Evolutionary conservation across 2,888 invertebrate genomes (phyloP).

Genomic region (Cloeon dipterum): DNA sequence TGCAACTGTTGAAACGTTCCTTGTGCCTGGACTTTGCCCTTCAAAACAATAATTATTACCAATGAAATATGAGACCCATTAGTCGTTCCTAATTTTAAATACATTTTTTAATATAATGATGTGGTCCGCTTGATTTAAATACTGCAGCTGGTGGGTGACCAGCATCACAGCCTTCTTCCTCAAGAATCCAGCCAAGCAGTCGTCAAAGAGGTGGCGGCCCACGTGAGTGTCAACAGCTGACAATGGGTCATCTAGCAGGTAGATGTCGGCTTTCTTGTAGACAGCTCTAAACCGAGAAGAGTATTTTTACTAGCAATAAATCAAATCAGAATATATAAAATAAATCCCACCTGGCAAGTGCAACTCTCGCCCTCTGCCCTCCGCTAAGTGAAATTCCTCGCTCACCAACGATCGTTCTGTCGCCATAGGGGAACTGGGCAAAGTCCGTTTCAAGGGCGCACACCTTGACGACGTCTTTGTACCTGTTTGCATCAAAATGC

Average conservation of each 20-base stretch:
- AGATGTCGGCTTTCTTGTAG: constrained; percentile 61
- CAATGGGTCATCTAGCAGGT: constrained; percentile 74
- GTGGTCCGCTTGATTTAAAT: constrained; percentile 39
- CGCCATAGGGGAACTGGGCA: constrained; percentile 42
- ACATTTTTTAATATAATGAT: constrained; percentile 22
- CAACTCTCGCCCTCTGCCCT: constrained; percentile 58
- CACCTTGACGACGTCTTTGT: constrained; percentile 27
- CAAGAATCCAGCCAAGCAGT: constrained; percentile 42
- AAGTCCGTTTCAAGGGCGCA: constrained; percentile 45
- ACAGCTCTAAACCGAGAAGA: constrained; percentile 33
- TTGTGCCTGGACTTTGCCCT: constrained; percentile 23
- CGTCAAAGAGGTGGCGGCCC: constrained; percentile 67
- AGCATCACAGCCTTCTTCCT: constrained; percentile 46
- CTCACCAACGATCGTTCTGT: constrained; percentile 53
- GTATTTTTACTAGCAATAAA: neutral
- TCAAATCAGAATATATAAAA: neutral
- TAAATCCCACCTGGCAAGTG: constrained; percentile 30
- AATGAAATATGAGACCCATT: neutral
- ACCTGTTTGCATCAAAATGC: constrained; percentile 33
- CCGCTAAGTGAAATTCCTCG: constrained; percentile 54
- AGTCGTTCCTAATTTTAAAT: neutral
- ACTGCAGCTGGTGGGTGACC: constrained; percentile 70
- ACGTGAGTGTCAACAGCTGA: constrained; percentile 87
- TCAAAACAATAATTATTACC: constrained; percentile 8
- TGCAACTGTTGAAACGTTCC: constrained; percentile 45